Evolutionary conservation across 2,888 invertebrate genomes (phyloP), one percentile per base, ranked within the genome.

Genomic region (Pycnomerus fuliginosus): DNA sequence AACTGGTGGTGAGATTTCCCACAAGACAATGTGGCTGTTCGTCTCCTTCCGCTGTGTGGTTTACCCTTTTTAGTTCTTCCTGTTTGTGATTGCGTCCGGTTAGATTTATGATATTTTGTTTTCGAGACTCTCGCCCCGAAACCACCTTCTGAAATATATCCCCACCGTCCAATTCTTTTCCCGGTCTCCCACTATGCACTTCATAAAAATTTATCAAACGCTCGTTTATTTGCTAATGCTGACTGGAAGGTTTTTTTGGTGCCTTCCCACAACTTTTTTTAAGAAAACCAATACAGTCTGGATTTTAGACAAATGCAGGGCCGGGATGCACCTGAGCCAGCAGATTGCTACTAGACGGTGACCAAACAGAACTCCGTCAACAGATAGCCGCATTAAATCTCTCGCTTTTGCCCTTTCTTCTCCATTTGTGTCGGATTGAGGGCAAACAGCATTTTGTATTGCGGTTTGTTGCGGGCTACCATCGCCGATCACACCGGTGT

Each of bases 41-140:
- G 49, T 56, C 53, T 56, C 53, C 40, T 41, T 43, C 51, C 45
- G 42, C 13, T 31, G 27, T 39, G 51, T 44, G 55, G 54, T 50
- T 55, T 49, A 50, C 50, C 53, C 54, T 52, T 58, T 53, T 52
- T 56, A 54, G 50, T 52, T 48, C 54, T 55, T 56, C 58, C 56
- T 50, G 56, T 51, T 52, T 53, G 52, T 54, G 60, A 58, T 60
- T 58, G 55, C 51, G 54, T 58, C 56, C 58, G 52, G 54, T 51
- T 53, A 51, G 58, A 58, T 58, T 58, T 60, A 58, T 60, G 43
- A 51, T 50, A 46, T 56, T 54, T 52, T 55, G 48, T 47, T 52
- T 50, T 46, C 48, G 36, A 48, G 48, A 51, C 48, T 44, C 31
- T 44, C 29, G 24, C 29, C 35, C 45, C 45, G 24, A 31, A 42